Base-by-base conservation (phyloP, 2,888 invertebrate species). In the Cetonia aurata region DNA sequence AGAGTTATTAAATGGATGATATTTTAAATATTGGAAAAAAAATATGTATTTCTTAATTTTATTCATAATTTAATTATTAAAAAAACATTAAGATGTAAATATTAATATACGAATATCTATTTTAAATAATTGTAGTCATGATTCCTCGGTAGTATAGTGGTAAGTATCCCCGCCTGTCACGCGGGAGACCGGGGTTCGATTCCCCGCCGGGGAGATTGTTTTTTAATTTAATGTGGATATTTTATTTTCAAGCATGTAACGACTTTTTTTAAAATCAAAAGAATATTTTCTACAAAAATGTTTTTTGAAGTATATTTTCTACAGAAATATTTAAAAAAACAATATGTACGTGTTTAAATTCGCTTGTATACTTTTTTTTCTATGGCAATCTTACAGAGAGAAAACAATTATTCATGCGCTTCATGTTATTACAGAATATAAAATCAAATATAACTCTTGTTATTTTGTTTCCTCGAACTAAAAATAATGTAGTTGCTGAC, bases 171-270 rank as follows among this genome's bases (percentile, higher is more conserved):
- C 59, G 59, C 59, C 59, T 59, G 59, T 59, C 59, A 59, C 59
- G 59, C 59, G 59, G 59, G 59, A 59, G 59, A 59, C 59, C 59
- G 59, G 59, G 59, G 59, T 59, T 59, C 59, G 44, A 59, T 59
- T 59, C 59, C 59, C 59, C 59, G 59, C 59, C 59, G 59, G 59
- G 56, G 56, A 56, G 10, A 3, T 56, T 17, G 13, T 41, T 41
- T 56, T 56, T 56, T n/a, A 10, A 15, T 48, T 9, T 48, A 25
- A 44, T 3, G 3, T 10, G 2, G 3, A 44, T 44, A 44, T 13
- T 10, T 10, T 13, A 10, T 13, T 44, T 44, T 44, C 3, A 3
- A 44, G 6, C 1, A 13, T 6, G n/a, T 44, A n/a, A 44, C 2
- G 44, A 13, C 1, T 10, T 13, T n/a, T 44, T 44, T n/a, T 44